Evolutionary conservation across 2,113 vertebrate genomes (phyloP), one percentile per base, ranked within the genome.

Genomic region (Nibea coibor): DNA sequence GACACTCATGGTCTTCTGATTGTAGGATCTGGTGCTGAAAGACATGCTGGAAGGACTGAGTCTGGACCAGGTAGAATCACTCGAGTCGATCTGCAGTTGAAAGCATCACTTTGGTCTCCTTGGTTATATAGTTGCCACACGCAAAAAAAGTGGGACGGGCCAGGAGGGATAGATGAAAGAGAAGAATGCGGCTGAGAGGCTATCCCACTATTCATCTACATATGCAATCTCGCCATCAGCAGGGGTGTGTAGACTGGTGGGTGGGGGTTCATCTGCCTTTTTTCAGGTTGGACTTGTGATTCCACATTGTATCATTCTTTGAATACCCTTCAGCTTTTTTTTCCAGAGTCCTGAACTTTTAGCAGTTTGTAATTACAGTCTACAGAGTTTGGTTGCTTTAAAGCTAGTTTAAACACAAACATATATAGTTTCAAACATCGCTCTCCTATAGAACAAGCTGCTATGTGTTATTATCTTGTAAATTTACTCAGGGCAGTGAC

Each of bases 21-120:
- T 22, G 53, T 86, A 85, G 53, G 80, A 84, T 82, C 53, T 86
- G 16, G 8, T 62, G 45, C 39, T 83, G 51, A 82, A 20, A 9
- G 89, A 82, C 95, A 95, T 95, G 73, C n/a, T 92, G 89, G 24
- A 43, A 56, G 47, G 39, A 76, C 24, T 83, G 74, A 74, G 74
- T 88, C 47, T 81, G 82, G 61, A 62, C 20, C 63, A 68, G 67
- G 81, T 28, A 58, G 79, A 53, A 78, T 69, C 2, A 72, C 72
- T 72, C 69, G 79, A 87, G 72, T 28, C 56, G 78, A 92, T 85
- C 83, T 86, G 92, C 87, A 91, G 91, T 84, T 77, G 77, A 12
- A 70, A 78, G 68, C 47, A 77, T 89, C 71, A 82, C 66, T 15
- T 45, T 22, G 57, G 61, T 15, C 2, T 48, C 2, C 79, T 72